Percentiles rank a stretch among this genome's conserved stretches.
Conservation (phyloP, 2,888 invertebrate genomes). For the Adelphocoris suturalis region DNA sequence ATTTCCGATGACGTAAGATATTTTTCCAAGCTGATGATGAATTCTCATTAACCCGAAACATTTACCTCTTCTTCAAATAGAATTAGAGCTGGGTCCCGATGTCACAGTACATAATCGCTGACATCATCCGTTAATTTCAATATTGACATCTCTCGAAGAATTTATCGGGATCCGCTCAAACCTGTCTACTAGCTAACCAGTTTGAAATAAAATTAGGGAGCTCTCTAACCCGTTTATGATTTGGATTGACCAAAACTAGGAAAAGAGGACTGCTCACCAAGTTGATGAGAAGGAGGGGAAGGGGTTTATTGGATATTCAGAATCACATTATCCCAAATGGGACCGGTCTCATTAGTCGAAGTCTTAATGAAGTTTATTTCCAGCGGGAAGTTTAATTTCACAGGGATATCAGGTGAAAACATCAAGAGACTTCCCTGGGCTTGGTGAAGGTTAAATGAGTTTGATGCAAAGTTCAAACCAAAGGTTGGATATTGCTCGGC, state of each 20-base stretch:
- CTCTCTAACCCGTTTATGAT: not conserved
- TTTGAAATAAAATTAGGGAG: not conserved
- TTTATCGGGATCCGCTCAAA: not conserved
- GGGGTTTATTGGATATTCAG: constrained; percentile 24
- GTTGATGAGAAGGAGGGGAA: not conserved
- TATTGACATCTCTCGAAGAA: not conserved
- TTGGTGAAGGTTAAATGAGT: not conserved
- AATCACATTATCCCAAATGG: constrained; percentile 1
- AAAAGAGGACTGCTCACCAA: not conserved
- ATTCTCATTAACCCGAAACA: too few relatives aligned
- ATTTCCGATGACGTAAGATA: too few relatives aligned
- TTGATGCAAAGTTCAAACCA: constrained; percentile 11
- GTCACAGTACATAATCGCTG: too few relatives aligned
- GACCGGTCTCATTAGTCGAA: not conserved
- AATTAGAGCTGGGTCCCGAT: too few relatives aligned
- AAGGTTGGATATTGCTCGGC: not conserved
- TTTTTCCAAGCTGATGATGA: too few relatives aligned
- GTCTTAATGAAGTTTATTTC: constrained; percentile 48
- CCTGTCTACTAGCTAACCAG: too few relatives aligned
- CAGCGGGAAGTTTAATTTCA: constrained; percentile 24
- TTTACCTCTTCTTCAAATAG: too few relatives aligned
- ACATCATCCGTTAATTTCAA: too few relatives aligned
- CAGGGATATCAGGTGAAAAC: constrained; percentile 50
- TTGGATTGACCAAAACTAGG: not conserved
- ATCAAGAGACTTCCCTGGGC: not conserved